A percentile compares a stretch with the other conserved stretches of the same genome.
Conservation (phyloP, 2,113 vertebrate species). For the Anguilla rostrata region DNA sequence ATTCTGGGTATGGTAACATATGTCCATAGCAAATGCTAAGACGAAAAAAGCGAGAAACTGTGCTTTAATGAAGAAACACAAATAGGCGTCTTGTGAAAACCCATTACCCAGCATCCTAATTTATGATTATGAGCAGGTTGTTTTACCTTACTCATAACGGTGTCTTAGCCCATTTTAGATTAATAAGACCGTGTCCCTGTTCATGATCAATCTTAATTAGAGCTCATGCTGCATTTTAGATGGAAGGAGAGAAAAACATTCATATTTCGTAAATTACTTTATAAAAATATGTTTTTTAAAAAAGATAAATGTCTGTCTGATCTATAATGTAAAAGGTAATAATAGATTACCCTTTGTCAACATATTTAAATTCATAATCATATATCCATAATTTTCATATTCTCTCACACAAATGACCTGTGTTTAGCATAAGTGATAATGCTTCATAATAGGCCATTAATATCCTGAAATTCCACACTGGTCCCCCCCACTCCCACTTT, state of each 20-base stretch:
- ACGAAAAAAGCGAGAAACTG: not conserved
- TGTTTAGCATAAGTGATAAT: not conserved
- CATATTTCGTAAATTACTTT: not conserved
- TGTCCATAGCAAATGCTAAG: not conserved
- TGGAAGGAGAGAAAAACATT: not conserved
- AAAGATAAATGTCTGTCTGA: no score
- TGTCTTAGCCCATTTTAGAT: not conserved
- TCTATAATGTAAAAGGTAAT: no score
- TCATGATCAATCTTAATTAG: not conserved
- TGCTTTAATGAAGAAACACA: not conserved
- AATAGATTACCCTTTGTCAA: no score
- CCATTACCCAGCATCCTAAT: not conserved
- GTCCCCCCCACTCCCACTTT: not conserved
- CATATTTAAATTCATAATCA: not conserved
- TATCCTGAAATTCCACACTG: not conserved
- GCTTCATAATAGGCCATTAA: not conserved
- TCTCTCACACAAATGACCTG: not conserved
- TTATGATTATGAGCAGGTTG: not conserved
- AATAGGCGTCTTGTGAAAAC: not conserved
- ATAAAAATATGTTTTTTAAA: not conserved
- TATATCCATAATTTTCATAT: not conserved
- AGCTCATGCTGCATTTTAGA: not conserved
- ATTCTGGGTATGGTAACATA: not conserved
- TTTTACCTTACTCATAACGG: not conserved
- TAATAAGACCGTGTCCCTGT: not conserved